Evolutionary conservation across 1,140 invertebrate species (phyloP).

Genomic region (Penaeus chinensis): DNA sequence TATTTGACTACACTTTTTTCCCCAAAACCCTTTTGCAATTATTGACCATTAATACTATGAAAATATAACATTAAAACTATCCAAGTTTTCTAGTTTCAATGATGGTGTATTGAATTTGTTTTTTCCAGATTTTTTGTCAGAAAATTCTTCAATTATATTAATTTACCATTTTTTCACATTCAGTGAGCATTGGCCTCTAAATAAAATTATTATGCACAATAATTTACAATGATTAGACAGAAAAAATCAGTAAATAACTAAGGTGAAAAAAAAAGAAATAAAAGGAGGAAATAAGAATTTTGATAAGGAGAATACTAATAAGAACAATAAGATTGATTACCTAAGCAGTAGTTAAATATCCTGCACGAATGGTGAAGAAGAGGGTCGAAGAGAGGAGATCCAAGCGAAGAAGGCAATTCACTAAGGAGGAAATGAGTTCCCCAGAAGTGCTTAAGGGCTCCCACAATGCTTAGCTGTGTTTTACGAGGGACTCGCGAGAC

Average conservation of each 20-base stretch:
- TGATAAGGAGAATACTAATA: background rate
- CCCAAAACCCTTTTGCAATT: too few relatives aligned
- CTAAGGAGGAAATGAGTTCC: slow-evolving; percentile 39
- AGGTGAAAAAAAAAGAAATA: background rate
- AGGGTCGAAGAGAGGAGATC: slow-evolving; percentile 59
- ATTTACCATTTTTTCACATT: too few relatives aligned
- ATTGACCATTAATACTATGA: too few relatives aligned
- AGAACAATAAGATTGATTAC: slow-evolving; percentile 43
- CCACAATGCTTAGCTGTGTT: slow-evolving; percentile 61
- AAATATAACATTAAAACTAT: too few relatives aligned
- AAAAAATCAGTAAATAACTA: background rate
- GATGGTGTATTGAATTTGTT: too few relatives aligned
- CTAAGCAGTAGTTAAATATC: slow-evolving; percentile 64
- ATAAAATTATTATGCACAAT: background rate
- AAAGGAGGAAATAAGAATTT: background rate
- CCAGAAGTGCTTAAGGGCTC: slow-evolving; percentile 56
- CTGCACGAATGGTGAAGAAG: slow-evolving; percentile 62
- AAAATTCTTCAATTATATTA: too few relatives aligned
- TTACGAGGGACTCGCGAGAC: slow-evolving; percentile 62
- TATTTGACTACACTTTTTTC: background rate
- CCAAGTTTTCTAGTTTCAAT: too few relatives aligned
- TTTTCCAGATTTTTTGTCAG: too few relatives aligned
- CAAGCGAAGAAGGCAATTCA: slow-evolving; percentile 18
- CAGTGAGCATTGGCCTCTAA: background rate
- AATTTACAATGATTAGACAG: background rate